phyloP scores from a whole-genome alignment of 2,888 invertebrate species.

The Standfussiana lucernea region DNA sequence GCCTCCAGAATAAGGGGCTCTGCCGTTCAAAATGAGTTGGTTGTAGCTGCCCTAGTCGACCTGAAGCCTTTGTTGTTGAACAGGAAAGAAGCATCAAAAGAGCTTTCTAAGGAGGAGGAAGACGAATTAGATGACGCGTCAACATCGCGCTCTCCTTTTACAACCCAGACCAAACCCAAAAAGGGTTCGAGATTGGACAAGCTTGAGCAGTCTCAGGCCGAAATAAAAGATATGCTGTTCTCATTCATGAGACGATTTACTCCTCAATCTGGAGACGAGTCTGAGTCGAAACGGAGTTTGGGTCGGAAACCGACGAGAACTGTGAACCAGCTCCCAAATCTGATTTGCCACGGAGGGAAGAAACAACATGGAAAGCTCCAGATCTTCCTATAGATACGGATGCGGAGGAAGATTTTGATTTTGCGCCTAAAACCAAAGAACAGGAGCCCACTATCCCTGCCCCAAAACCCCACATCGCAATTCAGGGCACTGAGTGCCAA shows the following conservation, averaged over 20 bases:
- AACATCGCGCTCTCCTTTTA: neutral
- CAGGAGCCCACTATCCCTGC: conserved; percentile 3
- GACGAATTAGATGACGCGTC: conserved; percentile 5
- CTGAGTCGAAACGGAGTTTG: neutral
- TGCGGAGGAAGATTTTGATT: conserved; percentile 4
- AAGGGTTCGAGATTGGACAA: neutral
- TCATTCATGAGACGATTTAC: neutral
- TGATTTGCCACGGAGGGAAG: no score
- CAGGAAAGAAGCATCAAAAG: neutral
- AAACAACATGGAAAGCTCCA: neutral
- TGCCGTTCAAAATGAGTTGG: conserved; percentile 14
- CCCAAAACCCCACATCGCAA: conserved; percentile 8
- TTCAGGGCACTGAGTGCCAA: conserved; percentile 7
- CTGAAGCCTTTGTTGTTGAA: conserved; percentile 1
- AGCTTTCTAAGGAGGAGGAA: neutral
- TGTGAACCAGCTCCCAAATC: no score
- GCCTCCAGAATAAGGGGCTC: conserved; percentile 8
- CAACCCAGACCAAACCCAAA: neutral
- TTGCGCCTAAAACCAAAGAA: conserved; percentile 9
- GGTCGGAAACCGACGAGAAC: neutral
- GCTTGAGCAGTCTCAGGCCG: neutral
- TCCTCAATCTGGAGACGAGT: neutral
- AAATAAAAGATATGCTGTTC: conserved; percentile 12
- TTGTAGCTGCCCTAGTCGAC: neutral
- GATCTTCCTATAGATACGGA: neutral